Evolutionary conservation across 2,888 invertebrate genomes (phyloP), one percentile per base, ranked within the genome.

Genomic region (Pristionchus mayeri): DNA sequence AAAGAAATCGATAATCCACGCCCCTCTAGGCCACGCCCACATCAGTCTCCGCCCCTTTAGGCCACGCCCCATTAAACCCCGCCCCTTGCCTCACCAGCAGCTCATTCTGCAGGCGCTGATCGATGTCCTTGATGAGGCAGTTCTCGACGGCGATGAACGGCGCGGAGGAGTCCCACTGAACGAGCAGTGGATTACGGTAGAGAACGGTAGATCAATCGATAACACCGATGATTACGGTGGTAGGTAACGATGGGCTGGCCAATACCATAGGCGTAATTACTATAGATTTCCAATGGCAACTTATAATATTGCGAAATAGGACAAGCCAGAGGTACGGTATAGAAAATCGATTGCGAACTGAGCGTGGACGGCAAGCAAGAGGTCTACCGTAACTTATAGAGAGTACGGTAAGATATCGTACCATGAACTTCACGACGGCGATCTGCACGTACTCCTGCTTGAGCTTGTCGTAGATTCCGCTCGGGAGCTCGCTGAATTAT

Each of bases 121-220:
- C 67, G 21, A 67, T 67, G 67, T 67, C 67, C 67, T 67, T 67
- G 67, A 67, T 67, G 40, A 67, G 67, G n/a, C 67, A 67, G 67
- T 67, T 67, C n/a, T 67, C 67, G 67, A 67, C 67, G 67, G 37
- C 67, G 67, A 67, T 67, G 21, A 67, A 67, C 21, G 67, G 67
- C 67, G n/a, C 67, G 40, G 21, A 16, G 21, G 67, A 67, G n/a
- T 67, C 67, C 67, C 67, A 67, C 67, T 67, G 67, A 16, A n/a
- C 37, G 9, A 37, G 18, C 4, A 30, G 1, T 0, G 30, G 30
- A 13, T 60, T 60, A 60, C 30, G 60, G 30, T 60, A 30, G 30
- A 16, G 27, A 30, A 63, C 63, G 30, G 60, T 60, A 60, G 30
- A 2, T 60, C 6, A 52, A 21, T n/a, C n/a, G n/a, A n/a, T n/a